phyloP scores from a whole-genome alignment of 92 coral and sea anemone genomes.

The Epizoanthus stellaris region DNA sequence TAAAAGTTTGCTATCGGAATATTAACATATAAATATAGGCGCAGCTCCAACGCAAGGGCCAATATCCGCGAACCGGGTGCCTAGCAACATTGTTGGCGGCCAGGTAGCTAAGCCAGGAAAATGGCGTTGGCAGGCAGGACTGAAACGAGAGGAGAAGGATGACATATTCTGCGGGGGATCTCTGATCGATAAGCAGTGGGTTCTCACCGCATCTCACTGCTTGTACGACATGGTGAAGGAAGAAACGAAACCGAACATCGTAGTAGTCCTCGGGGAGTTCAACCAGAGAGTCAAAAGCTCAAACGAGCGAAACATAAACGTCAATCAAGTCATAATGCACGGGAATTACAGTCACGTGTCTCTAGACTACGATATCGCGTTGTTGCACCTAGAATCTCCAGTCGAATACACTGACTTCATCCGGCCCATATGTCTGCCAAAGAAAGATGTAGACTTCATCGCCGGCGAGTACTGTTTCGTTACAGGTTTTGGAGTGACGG shows the following conservation, averaged over 20 bases:
- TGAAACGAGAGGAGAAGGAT: constrained; percentile 44
- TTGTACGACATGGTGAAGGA: constrained; percentile 54
- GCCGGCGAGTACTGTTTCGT: constrained; percentile 52
- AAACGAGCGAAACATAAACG: constrained; percentile 26
- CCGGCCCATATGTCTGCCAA: constrained; percentile 45
- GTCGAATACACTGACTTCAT: constrained; percentile 46
- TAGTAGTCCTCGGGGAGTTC: constrained; percentile 26
- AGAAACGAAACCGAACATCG: constrained; percentile 42
- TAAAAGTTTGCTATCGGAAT: too few species aligned
- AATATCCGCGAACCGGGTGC: constrained; percentile 26
- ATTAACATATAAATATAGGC: too few species aligned
- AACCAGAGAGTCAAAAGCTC: constrained; percentile 16
- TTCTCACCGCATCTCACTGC: constrained; percentile 65
- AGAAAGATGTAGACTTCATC: constrained; percentile 27
- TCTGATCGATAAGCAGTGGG: constrained; percentile 56
- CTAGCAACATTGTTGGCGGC: constrained; percentile 65
- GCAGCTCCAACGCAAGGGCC: background rate
- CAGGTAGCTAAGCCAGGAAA: constrained; percentile 49
- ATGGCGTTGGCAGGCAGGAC: constrained; percentile 73
- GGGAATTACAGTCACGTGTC: constrained; percentile 16
- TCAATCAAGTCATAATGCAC: constrained; percentile 6
- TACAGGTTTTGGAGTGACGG: constrained; percentile 53
- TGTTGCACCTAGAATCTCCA: constrained; percentile 51
- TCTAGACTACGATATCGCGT: constrained; percentile 53
- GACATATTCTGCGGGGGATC: constrained; percentile 66